Evolutionary conservation across 2,113 vertebrate genomes (phyloP), one percentile per base, ranked within the genome.

Genomic region (Acinonyx jubatus): DNA sequence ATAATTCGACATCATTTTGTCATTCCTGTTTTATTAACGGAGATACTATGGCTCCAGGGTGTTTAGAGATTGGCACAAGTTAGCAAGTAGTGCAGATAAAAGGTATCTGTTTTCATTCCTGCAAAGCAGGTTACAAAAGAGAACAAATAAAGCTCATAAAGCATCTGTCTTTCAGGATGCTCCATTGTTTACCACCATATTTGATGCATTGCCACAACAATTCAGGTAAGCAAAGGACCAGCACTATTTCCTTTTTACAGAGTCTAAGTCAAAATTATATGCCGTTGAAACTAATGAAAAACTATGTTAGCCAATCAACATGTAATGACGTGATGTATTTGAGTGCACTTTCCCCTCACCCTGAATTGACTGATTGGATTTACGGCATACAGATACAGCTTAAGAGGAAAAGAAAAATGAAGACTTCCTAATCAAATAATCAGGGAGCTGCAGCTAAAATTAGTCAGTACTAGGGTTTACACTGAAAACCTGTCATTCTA

Each of bases 291-390:
- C 50, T 85, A 97, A 85, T 82, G 78, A 94, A 97, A 97, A 91
- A 52, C 78, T 81, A 0, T 50, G 45, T 93, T 96, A 93, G 79
- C 63, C 45, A 73, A 5, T 93, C 79, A 93, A 68, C 83, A 84
- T 21, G 1, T 66, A 27, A 27, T 82, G 89, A 94, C 71, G 76
- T 68, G 65, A 86, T 78, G 18, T 65, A 61, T 96, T 74, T 81
- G 45, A 80, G n/a, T 87, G 41, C 16, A 23, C 96, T 97, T 78
- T 93, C 61, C 79, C 31, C 66, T 96, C 66, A 85, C 48, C 33
- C 52, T 29, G 66, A 91, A 97, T 91, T 97, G 94, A 97, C 89
- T 79, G 93, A 96, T 93, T 96, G 97, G 86, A 48, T 95, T 96
- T 96, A 73, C 96, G 96, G 96, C 97, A 97, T 81, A 84, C 25